Evolutionary conservation across 2,113 vertebrate genomes (phyloP), one percentile per base, ranked within the genome.

Genomic region (Lathamus discolor): DNA sequence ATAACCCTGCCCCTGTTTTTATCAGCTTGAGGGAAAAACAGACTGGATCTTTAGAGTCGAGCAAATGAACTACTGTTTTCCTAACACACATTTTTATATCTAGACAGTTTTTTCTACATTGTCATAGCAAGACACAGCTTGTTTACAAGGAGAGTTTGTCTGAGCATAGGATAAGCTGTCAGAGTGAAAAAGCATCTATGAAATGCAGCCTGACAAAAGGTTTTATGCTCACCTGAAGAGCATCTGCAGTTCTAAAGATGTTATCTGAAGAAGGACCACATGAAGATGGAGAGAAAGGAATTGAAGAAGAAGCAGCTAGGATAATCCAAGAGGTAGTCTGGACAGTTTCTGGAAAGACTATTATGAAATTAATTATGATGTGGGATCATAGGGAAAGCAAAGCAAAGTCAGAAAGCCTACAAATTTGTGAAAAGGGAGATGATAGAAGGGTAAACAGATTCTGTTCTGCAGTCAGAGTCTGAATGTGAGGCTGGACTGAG

Each of bases 141-240:
- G 88, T 93, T 92, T 95, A 90, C 63, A 54, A 25, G 17, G 22
- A 2, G 13, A 77, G 28, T 77, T 88, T 86, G 11, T 72, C 63
- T 90, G 92, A 86, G 46, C 41, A 76, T 17, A 33, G 27, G 66
- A 77, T 35, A 85, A 87, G 16, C 41, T 88, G 83, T 92, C 95
- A 94, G 59, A 83, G 23, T 67, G 9, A 92, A 86, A 82, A 75
- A 78, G 19, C 3, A 4, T 41, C 67, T 83, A 46, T 69, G 75
- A 88, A 94, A 88, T 83, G 29, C 80, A 24, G 28, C 31, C 67
- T 90, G 75, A 95, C 49, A 74, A 95, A 92, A 86, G n/a, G n/a
- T 86, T 83, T 93, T 88, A 77, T 83, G 72, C 74, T 86, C 59
- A 93, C 79, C 83, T 93, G 83, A 29, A 88, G 22, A 66, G 24